Evolutionary conservation across 2,888 invertebrate species (phyloP).

Genomic region (Meiosimyza platycephala): DNA sequence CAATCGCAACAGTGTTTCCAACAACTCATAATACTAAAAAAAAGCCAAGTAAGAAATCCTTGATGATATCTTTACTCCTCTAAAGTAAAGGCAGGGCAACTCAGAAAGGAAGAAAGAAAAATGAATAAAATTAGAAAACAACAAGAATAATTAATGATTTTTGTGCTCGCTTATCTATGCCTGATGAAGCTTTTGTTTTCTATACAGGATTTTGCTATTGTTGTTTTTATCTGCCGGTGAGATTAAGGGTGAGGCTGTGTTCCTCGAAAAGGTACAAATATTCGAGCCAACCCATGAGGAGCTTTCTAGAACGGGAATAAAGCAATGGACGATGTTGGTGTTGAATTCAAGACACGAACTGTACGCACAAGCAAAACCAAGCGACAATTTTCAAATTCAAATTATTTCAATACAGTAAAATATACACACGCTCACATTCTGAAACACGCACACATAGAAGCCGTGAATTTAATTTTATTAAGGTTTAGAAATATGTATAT

Average conservation of each 20-base stretch:
- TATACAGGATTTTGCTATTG: slow-evolving; percentile 54
- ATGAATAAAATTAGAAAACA: slow-evolving; percentile 46
- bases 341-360: slow-evolving; percentile 14
- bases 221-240: slow-evolving; percentile 51
- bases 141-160: slow-evolving; percentile 66
- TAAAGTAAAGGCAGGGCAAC: too few relatives aligned
- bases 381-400: slow-evolving; percentile 61
- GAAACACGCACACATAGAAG: slow-evolving; percentile 15
- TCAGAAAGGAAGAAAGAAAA: too few relatives aligned
- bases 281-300: neutral
- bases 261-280: neutral
- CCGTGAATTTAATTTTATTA: slow-evolving; percentile 31
- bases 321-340: neutral
- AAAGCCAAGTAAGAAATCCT: neutral
- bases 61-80: too few relatives aligned
- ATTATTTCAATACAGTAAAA: slow-evolving; percentile 51
- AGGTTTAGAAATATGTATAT: neutral
- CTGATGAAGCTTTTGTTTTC: neutral
- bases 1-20: neutral
- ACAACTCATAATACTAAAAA: neutral
- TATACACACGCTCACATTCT: neutral
- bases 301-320: neutral
- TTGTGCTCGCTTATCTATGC: slow-evolving; percentile 59
- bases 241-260: neutral
- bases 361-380: slow-evolving; percentile 29